Base-by-base conservation (phyloP, 2,888 invertebrate species). In the Ophion ellenae region DNA sequence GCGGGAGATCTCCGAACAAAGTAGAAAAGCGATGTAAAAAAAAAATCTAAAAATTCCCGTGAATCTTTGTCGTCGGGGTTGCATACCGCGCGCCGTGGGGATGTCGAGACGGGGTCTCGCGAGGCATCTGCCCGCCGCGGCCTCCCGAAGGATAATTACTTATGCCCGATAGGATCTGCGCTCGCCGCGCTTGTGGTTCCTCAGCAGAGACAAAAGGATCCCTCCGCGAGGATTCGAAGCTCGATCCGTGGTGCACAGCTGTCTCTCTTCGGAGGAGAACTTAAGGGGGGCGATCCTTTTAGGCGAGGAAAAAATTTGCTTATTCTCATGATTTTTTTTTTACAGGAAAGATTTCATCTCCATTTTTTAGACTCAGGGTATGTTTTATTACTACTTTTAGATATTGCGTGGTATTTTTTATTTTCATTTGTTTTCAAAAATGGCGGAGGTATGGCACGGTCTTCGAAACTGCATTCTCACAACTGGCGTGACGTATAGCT, bases 111-210 rank as follows among this genome's bases (percentile, higher is more conserved):
- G 32, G 73, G 66, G 76, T 45, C 24, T 69, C 73, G n/a, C 57
- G 36, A 63, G 63, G 84, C 83, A 87, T 84, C 80, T 83, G 87
- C 45, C 59, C 40, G 71, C 61, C 79, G 47, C 61, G 64, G 81
- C 75, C 73, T 64, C 75, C 63, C 77, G 71, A 86, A 91, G 92
- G 92, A 94, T 94, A 94, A 94, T 94, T 94, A 94, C 94, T 94
- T 93, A 93, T 92, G 91, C 91, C 90, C 91, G 94, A 94, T 93
- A 93, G 93, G 91, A 94, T 94, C 93, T 93, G 88, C 90, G 89
- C 88, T 87, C 89, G 81, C 80, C 14, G 53, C 53, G 53, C 53
- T 53, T 57, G 89, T 84, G 89, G 87, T 87, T 87, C 87, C 87
- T 83, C 88, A 88, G 87, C 89, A 89, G 92, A 93, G 92, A 93